Conservation (phyloP, 2,888 invertebrate genomes). For the Byasa hedistus region DNA sequence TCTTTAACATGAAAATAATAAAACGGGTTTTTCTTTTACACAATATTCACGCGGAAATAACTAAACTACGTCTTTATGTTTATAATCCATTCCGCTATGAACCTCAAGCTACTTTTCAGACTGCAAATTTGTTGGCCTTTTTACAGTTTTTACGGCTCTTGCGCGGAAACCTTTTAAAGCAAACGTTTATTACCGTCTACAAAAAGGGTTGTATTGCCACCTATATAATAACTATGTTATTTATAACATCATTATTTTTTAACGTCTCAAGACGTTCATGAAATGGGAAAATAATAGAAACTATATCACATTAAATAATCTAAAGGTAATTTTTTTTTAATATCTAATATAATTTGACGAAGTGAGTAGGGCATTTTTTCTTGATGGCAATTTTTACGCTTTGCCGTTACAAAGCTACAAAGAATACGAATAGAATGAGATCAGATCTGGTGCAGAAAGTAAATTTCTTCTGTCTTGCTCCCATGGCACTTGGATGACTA, state of each 20-base stretch:
- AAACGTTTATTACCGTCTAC: conserved; percentile 24
- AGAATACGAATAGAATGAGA: too few species aligned
- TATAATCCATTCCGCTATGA: conserved; percentile 55
- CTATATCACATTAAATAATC: background rate
- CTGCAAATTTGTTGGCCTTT: conserved; percentile 40
- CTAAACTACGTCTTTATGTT: conserved; percentile 52
- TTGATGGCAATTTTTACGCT: too few species aligned
- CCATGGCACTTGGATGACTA: too few species aligned
- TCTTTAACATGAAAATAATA: conserved; percentile 1
- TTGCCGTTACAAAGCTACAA: too few species aligned
- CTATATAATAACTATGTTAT: background rate
- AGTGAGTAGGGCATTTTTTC: too few species aligned
- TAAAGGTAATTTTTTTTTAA: too few species aligned
- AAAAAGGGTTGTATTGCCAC: conserved; percentile 9
- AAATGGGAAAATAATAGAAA: background rate
- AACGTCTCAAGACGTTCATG: background rate
- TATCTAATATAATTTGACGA: too few species aligned
- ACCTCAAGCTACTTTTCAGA: conserved; percentile 44
- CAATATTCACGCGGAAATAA: conserved; percentile 33
- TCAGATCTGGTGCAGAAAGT: too few species aligned
- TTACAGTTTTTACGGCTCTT: conserved; percentile 26
- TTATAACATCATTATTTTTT: background rate
- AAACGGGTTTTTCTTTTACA: conserved; percentile 8
- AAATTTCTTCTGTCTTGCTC: too few species aligned
- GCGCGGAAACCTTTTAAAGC: conserved; percentile 19